Evolutionary conservation across 23 tunicate genomes (phyloP).

Genomic region (Halocynthia aurantium): DNA sequence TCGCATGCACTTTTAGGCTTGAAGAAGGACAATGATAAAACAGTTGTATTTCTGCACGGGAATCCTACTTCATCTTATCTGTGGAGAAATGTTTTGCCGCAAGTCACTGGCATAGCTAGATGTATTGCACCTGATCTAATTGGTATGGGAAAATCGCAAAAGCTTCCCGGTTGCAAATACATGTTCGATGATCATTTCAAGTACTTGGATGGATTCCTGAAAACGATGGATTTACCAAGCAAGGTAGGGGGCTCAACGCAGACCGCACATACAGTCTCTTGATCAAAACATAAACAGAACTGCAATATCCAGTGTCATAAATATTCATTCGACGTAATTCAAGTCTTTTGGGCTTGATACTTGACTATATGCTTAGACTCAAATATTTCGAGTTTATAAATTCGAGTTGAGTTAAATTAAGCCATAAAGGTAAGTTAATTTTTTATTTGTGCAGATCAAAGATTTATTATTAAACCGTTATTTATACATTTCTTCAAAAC

Average conservation of each 20-base stretch:
- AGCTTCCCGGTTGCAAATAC: constrained; percentile 48
- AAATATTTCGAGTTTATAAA: no score
- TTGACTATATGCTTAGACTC: no score
- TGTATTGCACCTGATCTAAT: constrained; percentile 88
- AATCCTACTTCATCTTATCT: constrained; percentile 84
- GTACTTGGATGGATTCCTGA: constrained; percentile 50
- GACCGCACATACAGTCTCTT: no score
- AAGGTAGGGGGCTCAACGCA: constrained; percentile 26
- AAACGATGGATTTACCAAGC: constrained; percentile 50
- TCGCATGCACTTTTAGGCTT: not conserved
- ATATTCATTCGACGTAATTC: no score
- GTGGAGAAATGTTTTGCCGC: constrained; percentile 84
- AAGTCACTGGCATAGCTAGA: constrained; percentile 55
- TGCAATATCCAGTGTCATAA: no score
- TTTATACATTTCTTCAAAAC: not conserved
- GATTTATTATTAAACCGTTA: not conserved
- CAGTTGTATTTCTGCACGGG: constrained; percentile 71
- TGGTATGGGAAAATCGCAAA: constrained; percentile 83
- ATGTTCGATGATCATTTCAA: constrained; percentile 69
- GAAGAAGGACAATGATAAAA: not conserved
- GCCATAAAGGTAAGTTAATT: no score
- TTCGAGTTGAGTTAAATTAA: no score
- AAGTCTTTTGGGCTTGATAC: no score
- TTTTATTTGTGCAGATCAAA: not conserved
- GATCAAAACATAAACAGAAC: no score